Conservation (phyloP, 1,140 invertebrate species). For the Epicauta chinensis region DNA sequence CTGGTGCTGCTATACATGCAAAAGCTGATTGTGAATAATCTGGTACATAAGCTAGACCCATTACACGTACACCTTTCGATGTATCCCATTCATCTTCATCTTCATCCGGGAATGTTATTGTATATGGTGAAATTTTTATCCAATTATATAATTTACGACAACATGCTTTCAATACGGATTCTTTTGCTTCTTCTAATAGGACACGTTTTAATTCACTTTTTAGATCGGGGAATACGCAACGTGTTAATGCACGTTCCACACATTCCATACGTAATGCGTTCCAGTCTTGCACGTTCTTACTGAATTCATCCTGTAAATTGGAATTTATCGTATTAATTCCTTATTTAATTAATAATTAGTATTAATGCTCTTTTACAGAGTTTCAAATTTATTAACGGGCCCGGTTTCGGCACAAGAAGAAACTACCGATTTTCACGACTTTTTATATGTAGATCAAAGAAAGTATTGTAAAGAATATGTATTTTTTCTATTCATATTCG, state of each 20-base stretch:
- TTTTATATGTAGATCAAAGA: too few species aligned
- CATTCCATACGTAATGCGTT: conserved; percentile 82
- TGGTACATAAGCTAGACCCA: conserved; percentile 83
- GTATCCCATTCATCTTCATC: conserved; percentile 91
- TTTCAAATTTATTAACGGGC: background rate
- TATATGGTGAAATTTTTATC: conserved; percentile 86
- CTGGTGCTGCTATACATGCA: conserved; percentile 75
- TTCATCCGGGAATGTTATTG: conserved; percentile 69
- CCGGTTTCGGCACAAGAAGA: too few species aligned
- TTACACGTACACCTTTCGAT: conserved; percentile 71
- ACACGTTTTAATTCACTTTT: conserved; percentile 79
- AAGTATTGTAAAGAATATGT: too few species aligned
- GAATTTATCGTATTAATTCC: too few species aligned
- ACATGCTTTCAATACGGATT: conserved; percentile 79
- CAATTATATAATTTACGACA: conserved; percentile 83
- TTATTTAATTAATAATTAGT: too few species aligned
- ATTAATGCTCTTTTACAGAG: too few species aligned
- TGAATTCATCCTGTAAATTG: conserved; percentile 82
- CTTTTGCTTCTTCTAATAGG: conserved; percentile 81
- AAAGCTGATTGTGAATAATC: conserved; percentile 86
- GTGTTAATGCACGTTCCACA: conserved; percentile 80
- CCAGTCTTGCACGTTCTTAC: conserved; percentile 94
- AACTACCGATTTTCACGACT: too few species aligned
- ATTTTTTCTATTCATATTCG: too few species aligned
- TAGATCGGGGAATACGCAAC: conserved; percentile 85